Evolutionary conservation across 2,888 invertebrate species (phyloP).

Genomic region (Hydrotaea cyrtoneurina): DNA sequence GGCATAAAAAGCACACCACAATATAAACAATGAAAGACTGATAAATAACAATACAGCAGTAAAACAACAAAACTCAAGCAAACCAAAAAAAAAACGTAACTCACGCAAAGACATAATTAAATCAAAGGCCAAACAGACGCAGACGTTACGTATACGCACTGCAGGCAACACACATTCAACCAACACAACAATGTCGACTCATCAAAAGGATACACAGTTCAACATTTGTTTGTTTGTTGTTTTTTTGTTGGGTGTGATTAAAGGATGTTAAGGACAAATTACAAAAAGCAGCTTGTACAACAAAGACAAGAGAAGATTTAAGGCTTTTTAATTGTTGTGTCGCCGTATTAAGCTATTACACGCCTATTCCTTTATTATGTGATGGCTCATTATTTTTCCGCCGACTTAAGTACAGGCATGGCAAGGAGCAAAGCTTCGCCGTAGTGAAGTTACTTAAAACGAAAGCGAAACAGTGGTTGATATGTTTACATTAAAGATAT

Average conservation of each 20-base stretch:
- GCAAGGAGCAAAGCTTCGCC: background rate
- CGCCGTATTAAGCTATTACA: constrained; percentile 28
- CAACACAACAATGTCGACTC: background rate
- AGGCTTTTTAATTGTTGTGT: constrained; percentile 33
- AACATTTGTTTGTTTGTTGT: background rate
- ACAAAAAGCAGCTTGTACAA: too few relatives aligned
- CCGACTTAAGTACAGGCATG: background rate
- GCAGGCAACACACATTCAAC: background rate
- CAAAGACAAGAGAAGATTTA: constrained; percentile 1
- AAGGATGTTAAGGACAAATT: constrained; percentile 5
- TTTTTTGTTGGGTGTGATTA: constrained; percentile 23
- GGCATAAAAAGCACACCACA: constrained; percentile 9
- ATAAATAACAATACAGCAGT: constrained; percentile 37
- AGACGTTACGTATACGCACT: constrained; percentile 12
- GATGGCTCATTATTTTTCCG: constrained; percentile 18
- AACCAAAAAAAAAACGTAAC: constrained; percentile 10
- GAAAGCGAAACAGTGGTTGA: too few relatives aligned
- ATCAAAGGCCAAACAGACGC: background rate
- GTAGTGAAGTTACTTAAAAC: background rate
- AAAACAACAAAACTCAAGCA: background rate
- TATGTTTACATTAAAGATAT: too few relatives aligned
- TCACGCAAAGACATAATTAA: constrained; percentile 51
- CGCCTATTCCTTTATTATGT: background rate
- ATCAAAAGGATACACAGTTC: background rate
- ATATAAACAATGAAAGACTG: constrained; percentile 16